Evolutionary conservation across 2,797 vertebrate species (phyloP).

Genomic region (Crax fasciolata): DNA sequence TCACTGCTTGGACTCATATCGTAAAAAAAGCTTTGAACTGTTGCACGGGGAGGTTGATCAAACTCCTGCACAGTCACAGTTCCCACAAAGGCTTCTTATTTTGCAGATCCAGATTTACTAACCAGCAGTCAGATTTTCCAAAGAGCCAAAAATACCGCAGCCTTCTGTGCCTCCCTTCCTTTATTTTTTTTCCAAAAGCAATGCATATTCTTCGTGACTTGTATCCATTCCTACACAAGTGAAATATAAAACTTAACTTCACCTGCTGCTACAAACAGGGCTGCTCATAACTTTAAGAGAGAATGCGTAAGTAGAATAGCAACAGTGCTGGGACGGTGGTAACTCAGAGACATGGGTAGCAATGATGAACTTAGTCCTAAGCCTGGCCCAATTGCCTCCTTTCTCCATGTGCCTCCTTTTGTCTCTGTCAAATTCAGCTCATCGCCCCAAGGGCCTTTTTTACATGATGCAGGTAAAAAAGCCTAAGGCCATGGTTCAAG

Average conservation of each 20-base stretch:
- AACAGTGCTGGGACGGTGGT: not conserved
- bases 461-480: not conserved
- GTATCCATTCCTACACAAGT: not conserved
- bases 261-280: not conserved
- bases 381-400: not conserved
- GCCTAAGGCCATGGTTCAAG: not conserved
- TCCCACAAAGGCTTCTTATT: not conserved
- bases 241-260: not conserved
- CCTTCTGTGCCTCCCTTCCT: not conserved
- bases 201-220: not conserved
- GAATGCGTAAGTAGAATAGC: not conserved
- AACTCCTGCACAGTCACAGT: not conserved
- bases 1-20: rapidly evolving
- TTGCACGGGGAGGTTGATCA: not conserved
- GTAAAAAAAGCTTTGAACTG: not conserved
- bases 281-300: not conserved
- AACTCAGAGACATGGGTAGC: not conserved
- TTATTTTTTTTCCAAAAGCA: not conserved
- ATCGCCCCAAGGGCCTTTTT: not conserved
- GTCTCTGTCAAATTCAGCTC: not conserved
- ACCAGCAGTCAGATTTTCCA: not conserved
- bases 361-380: rapidly evolving
- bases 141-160: not conserved
- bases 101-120: not conserved
- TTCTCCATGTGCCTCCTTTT: not conserved